These are phyloP conservation scores for Drosophila percnosoma DNA, from an alignment of 2,888 invertebrate species.

Conservation along the genomic window DNA sequence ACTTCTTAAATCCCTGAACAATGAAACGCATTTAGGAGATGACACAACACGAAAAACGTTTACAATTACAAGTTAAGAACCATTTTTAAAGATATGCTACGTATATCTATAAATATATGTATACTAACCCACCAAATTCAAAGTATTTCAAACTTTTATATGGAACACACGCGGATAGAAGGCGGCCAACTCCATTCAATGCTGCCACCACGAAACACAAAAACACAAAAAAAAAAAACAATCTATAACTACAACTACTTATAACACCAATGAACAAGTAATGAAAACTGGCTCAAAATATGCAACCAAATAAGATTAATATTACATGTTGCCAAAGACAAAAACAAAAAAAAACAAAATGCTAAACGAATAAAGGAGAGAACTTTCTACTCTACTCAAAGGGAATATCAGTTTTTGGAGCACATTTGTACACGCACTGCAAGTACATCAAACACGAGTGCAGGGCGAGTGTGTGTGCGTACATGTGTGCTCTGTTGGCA, in stretches of 20 bases:
- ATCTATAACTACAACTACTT: constrained; percentile 25
- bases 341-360: constrained; percentile 12
- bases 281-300: constrained; percentile 32
- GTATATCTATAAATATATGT: constrained; percentile 76
- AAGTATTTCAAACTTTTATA: constrained; percentile 81
- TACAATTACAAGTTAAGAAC: constrained; percentile 69
- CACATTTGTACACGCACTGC: constrained; percentile 9
- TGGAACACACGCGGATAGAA: constrained; percentile 32
- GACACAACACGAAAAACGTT: constrained; percentile 51
- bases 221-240: constrained; percentile 3
- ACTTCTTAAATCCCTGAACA: constrained; percentile 30
- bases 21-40: constrained; percentile 59
- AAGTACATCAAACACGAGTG: background rate
- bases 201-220: constrained; percentile 19
- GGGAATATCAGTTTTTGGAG: constrained; percentile 32
- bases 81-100: constrained; percentile 73
- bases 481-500: constrained; percentile 43
- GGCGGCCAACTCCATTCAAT: constrained; percentile 29
- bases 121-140: constrained; percentile 81
- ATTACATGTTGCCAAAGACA: constrained; percentile 42
- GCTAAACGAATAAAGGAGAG: background rate
- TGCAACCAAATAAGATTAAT: constrained; percentile 11
- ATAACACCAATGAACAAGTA: constrained; percentile 18
- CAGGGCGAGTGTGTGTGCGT: constrained; percentile 5
- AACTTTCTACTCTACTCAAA: constrained; percentile 1